phyloP scores from a whole-genome alignment of 2,113 vertebrate genomes.

The Gracilinanus agilis region DNA sequence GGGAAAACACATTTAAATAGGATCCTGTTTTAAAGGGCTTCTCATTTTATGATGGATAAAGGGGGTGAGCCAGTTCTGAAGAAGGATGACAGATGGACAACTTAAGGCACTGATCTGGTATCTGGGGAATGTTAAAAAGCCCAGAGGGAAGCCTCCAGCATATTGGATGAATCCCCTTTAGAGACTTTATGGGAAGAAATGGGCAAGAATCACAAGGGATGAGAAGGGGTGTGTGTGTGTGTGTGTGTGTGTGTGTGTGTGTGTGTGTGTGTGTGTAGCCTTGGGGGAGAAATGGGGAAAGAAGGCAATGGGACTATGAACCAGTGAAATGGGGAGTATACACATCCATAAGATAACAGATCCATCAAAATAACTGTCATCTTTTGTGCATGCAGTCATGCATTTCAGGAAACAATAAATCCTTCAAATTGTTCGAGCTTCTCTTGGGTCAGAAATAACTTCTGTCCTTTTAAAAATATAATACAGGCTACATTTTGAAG shows the following conservation, averaged over 20 bases:
- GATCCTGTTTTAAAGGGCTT: neutral
- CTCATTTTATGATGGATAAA: neutral
- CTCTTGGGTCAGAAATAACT: constrained; percentile 1
- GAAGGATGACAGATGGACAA: neutral
- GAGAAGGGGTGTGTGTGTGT: neutral
- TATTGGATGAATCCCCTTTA: neutral
- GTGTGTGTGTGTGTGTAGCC: neutral
- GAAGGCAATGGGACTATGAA: neutral
- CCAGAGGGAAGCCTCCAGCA: neutral
- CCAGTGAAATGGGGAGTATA: neutral
- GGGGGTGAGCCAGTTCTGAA: neutral
- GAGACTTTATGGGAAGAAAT: neutral
- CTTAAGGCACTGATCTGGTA: neutral
- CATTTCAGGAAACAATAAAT: neutral
- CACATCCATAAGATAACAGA: neutral
- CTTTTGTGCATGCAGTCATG: neutral
- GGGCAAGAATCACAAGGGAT: neutral
- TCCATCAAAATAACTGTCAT: neutral
- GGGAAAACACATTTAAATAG: neutral
- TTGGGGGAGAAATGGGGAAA: neutral
- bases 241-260: neutral
- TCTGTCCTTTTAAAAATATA: neutral
- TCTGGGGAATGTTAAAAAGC: neutral
- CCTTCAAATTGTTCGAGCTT: neutral
- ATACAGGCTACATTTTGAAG: neutral